Base-by-base conservation (phyloP, 2,113 vertebrate genomes). In the Procavia capensis region DNA sequence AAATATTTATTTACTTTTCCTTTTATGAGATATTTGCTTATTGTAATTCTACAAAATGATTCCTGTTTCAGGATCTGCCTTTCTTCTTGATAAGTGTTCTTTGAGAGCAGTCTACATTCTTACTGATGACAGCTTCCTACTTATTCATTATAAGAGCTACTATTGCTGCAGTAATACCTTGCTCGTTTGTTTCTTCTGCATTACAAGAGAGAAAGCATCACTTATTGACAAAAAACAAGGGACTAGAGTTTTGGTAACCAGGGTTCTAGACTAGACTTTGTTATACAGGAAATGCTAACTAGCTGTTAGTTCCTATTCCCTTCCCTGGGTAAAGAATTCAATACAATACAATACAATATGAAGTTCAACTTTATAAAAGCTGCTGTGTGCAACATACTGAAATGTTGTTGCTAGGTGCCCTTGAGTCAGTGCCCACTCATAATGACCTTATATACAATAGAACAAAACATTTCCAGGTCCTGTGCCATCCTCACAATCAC, bases 341-440 rank as follows among this genome's bases (percentile, higher is more conserved):
- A 85, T 45, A 16, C 43, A 54, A 85, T 45, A 16, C 43, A 91
- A 74, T 84, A 34, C 1, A 54, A 85, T 45, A 16, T 50, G 79
- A 87, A 93, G n/a, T 39, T 93, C 29, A 87, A 79, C 4, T 79
- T 94, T 24, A 78, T 72, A 87, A 59, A 87, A 78, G 4, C 57
- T 59, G 4, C 50, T n/a, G 75, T 83, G 78, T 59, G 29, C 13
- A 74, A 91, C 3, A 68, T 72, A 74, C 1, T 24, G 54, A 54
- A 93, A 43, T 13, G 17, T 45, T 43, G 4, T 54, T 54, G 50
- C 17, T 54, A 54, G 50, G 50, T 16, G 50, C 50, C 14, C 3
- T 54, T 54, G 50, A 54, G 50, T 54, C 11, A 13, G 13, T 9
- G 13, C 50, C 50, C 50, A 54, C 11, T 54, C 50, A 54, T 16